Percentiles rank a stretch among this genome's conserved stretches.
Conservation (phyloP, 2,797 vertebrate genomes). For the Amazona finschi region DNA sequence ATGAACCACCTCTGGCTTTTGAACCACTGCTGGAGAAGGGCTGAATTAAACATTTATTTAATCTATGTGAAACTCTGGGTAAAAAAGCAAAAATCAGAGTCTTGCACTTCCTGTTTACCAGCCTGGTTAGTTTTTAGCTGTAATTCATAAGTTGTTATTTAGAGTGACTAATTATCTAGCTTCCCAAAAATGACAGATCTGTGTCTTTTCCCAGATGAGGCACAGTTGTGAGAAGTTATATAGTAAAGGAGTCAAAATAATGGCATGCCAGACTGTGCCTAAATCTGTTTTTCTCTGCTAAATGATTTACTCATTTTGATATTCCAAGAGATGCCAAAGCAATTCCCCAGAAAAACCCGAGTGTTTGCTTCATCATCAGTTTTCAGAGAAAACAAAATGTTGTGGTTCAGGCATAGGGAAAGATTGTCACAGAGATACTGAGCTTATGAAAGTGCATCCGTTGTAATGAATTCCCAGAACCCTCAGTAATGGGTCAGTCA, state of each 20-base stretch:
- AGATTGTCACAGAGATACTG: not conserved
- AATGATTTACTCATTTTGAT: conserved; percentile 17
- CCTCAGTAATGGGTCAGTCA: not conserved
- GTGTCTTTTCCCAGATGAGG: conserved; percentile 31
- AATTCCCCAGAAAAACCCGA: not conserved
- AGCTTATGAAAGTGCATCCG: not conserved
- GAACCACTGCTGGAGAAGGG: not conserved
- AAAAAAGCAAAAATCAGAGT: not conserved
- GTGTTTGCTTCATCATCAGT: not conserved
- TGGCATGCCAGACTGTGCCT: not conserved
- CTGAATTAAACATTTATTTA: conserved; percentile 30
- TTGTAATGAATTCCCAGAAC: not conserved
- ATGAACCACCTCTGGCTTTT: not conserved
- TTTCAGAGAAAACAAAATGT: conserved; percentile 7
- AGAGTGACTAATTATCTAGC: conserved; percentile 32
- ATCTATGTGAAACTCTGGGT: not conserved
- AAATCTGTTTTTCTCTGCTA: conserved; percentile 37
- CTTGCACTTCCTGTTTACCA: conserved; percentile 10
- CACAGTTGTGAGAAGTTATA: conserved; percentile 8
- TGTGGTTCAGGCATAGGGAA: not conserved
- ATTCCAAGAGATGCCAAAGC: not conserved
- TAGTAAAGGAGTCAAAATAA: conserved; percentile 9
- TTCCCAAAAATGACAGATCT: conserved; percentile 22
- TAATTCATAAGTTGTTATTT: conserved; percentile 18
- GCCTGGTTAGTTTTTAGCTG: conserved; percentile 1